Conservation (phyloP, 2,888 invertebrate species). For the Hydropsyche betteni region DNA sequence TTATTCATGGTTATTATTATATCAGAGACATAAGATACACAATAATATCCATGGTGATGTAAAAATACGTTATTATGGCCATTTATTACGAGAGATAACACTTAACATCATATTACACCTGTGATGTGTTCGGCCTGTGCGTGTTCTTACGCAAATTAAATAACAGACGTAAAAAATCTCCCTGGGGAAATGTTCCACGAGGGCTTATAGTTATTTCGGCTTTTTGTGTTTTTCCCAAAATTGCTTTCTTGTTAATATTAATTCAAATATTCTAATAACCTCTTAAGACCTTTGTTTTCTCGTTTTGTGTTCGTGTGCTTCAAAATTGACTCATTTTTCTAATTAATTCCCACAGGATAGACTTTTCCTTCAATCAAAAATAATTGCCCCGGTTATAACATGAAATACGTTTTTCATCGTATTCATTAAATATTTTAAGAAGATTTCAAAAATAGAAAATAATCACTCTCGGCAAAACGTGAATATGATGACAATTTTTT, state of each 20-base stretch:
- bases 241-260: slow-evolving; percentile 3
- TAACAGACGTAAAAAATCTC: slow-evolving; percentile 9
- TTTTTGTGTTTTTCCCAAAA: not conserved
- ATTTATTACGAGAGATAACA: not conserved
- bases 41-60: not conserved
- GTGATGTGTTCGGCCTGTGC: slow-evolving; percentile 8
- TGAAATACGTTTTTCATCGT: not conserved
- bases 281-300: slow-evolving; percentile 9
- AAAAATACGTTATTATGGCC: not conserved
- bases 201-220: slow-evolving; percentile 17
- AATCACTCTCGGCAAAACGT: no score
- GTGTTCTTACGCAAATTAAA: slow-evolving; percentile 20
- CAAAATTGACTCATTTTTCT: slow-evolving; percentile 19
- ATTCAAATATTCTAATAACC: slow-evolving; percentile 23
- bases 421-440: no score
- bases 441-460: no score
- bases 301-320: not conserved
- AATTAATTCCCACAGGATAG: slow-evolving; percentile 22
- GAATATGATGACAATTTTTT: no score
- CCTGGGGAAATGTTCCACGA: not conserved
- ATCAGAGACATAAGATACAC: no score
- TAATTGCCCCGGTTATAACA: not conserved
- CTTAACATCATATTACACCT: slow-evolving; percentile 18
- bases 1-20: no score
- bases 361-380: not conserved